These are phyloP conservation scores for fruit fly (Drosophila melanogaster) DNA, from an alignment of 1,140 invertebrate genomes.

Conservation along the genomic window Release_6_plus_ISO1_MT NT_037436.4:14010001-14010500, in stretches of 20 bases:
- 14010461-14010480: constrained; percentile 21
- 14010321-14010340: constrained; percentile 84
- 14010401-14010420: constrained; percentile 89
- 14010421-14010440: constrained; percentile 83
- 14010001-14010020: not conserved
- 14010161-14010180: constrained; percentile 36
- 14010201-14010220: constrained; percentile 9
- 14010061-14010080: constrained; percentile 27
- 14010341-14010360: constrained; percentile 85
- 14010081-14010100: constrained; percentile 31
- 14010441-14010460: constrained; percentile 6
- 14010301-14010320: constrained; percentile 75
- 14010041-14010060: constrained; percentile 22
- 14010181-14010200: constrained; percentile 24
- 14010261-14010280: not conserved
- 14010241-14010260: constrained; percentile 8
- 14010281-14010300: constrained; percentile 42
- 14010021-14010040: constrained; percentile 32
- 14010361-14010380: constrained; percentile 82
- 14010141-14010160: constrained; percentile 24
- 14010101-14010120: constrained; percentile 24
- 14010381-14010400: constrained; percentile 92
- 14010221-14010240: constrained; percentile 11
- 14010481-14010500: constrained; percentile 75
- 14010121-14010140: constrained; percentile 21